phyloP scores from a whole-genome alignment of 2,797 vertebrate species.

The Betta splendens region DNA sequence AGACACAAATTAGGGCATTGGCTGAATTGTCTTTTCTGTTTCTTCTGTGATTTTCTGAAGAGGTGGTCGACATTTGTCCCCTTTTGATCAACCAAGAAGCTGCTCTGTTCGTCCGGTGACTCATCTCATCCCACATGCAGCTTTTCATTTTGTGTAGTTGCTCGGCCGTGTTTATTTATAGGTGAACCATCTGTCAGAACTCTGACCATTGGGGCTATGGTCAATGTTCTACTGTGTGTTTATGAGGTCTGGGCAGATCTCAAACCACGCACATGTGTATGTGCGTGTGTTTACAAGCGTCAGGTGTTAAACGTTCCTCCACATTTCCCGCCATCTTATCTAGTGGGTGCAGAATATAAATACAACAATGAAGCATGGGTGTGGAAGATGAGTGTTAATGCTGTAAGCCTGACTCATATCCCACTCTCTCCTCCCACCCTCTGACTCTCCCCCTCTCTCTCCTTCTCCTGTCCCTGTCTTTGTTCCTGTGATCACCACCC shows the following conservation, averaged over 20 bases:
- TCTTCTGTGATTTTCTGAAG: constrained; percentile 12
- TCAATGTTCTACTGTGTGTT: constrained; percentile 19
- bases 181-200: constrained; percentile 61
- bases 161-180: constrained; percentile 63
- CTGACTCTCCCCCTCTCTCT: constrained; percentile 15
- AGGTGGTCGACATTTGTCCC: constrained; percentile 8
- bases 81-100: constrained; percentile 35
- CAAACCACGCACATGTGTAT: background rate
- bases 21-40: background rate
- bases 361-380: constrained; percentile 65
- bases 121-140: constrained; percentile 72
- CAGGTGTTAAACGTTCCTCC: background rate
- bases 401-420: constrained; percentile 61
- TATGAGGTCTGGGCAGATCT: constrained; percentile 16
- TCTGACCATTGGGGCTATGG: constrained; percentile 19
- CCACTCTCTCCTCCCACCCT: constrained; percentile 56
- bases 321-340: constrained; percentile 44
- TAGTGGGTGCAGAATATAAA: constrained; percentile 42
- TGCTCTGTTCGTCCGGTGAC: constrained; percentile 51
- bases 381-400: constrained; percentile 58
- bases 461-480: constrained; percentile 34
- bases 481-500: constrained; percentile 43
- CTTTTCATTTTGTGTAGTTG: constrained; percentile 55
- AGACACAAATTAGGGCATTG: constrained; percentile 8
- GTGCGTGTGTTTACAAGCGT: constrained; percentile 10